phyloP scores from a whole-genome alignment of 1,140 invertebrate species.

The Spodoptera frugiperda region DNA sequence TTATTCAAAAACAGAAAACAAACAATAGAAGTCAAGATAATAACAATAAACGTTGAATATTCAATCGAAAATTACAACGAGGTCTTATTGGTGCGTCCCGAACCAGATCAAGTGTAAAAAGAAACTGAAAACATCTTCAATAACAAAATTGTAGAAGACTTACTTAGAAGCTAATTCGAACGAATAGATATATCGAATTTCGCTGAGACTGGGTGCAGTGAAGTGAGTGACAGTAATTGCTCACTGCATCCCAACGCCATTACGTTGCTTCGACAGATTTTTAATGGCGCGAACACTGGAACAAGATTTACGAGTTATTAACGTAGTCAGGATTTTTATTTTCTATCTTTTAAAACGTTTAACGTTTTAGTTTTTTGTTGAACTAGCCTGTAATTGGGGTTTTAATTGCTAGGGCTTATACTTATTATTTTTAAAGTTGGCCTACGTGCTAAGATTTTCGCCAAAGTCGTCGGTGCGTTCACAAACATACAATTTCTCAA shows the following conservation, averaged over 20 bases:
- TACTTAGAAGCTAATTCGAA: constrained; percentile 39
- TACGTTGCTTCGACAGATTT: constrained; percentile 50
- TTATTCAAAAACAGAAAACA: background rate
- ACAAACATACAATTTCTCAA: too few relatives aligned
- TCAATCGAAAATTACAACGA: constrained; percentile 14
- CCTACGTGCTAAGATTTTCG: too few relatives aligned
- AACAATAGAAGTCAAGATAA: constrained; percentile 4
- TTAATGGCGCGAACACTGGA: constrained; percentile 45
- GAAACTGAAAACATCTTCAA: constrained; percentile 3
- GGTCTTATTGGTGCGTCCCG: background rate
- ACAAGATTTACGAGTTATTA: constrained; percentile 47
- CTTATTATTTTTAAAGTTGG: background rate
- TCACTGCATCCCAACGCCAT: constrained; percentile 41
- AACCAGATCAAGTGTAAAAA: constrained; percentile 33
- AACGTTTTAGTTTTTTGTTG: background rate
- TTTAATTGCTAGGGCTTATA: background rate
- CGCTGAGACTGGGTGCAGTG: constrained; percentile 28
- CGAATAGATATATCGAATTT: constrained; percentile 48
- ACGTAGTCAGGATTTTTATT: constrained; percentile 25
- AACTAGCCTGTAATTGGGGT: background rate
- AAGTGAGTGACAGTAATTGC: constrained; percentile 59
- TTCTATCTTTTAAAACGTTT: background rate
- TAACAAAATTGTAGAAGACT: constrained; percentile 19
- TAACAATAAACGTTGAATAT: constrained; percentile 23
- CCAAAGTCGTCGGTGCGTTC: too few relatives aligned